Conservation (phyloP, 2,113 vertebrate species). For the Collichthys lucidus region DNA sequence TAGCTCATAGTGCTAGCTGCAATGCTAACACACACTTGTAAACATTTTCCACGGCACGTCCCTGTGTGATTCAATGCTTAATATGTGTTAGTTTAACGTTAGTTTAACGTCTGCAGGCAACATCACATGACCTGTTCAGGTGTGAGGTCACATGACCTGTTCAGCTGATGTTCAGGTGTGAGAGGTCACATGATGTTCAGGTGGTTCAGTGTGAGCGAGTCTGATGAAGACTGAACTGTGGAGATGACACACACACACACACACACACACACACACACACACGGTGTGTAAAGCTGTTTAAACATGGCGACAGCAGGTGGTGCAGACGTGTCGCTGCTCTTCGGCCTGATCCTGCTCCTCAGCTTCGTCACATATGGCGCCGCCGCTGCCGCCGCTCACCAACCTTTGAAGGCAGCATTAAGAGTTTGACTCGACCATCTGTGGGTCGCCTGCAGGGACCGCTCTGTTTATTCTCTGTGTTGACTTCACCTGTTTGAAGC, state of each 20-base stretch:
- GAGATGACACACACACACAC: not conserved
- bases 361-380: conserved; percentile 34
- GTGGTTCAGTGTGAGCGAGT: too few relatives aligned
- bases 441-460: conserved; percentile 1
- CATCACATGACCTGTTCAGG: too few relatives aligned
- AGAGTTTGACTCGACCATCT: conserved; percentile 29
- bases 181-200: too few relatives aligned
- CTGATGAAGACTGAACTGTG: not conserved
- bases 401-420: conserved; percentile 18
- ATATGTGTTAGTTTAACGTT: too few relatives aligned
- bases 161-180: too few relatives aligned
- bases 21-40: too few relatives aligned
- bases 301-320: conserved; percentile 38
- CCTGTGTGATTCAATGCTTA: too few relatives aligned
- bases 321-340: conserved; percentile 13
- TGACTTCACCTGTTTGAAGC: conserved; percentile 49
- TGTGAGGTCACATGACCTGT: too few relatives aligned
- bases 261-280: not conserved
- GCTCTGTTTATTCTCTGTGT: conserved; percentile 24
- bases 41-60: too few relatives aligned
- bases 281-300: conserved; percentile 11
- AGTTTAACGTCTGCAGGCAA: too few relatives aligned
- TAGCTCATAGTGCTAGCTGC: too few relatives aligned
- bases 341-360: conserved; percentile 38
- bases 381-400: not conserved